Evolutionary conservation across 2,113 vertebrate genomes (phyloP).

Genomic region (Bufo bufo): DNA sequence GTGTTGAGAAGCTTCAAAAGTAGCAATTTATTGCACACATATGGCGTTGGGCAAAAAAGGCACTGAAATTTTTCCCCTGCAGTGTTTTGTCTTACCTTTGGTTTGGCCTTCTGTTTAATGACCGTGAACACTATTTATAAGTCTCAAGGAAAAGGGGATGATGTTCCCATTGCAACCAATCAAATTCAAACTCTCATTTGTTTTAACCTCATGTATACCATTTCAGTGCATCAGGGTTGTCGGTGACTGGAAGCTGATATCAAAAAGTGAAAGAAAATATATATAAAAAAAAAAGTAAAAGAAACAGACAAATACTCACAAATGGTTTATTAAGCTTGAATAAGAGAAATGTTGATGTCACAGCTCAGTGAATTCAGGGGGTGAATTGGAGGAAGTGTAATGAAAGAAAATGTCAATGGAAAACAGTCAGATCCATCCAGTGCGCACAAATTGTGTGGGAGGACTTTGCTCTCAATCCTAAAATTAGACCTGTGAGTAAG

Average conservation of each 20-base stretch:
- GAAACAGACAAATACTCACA: background rate
- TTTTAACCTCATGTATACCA: background rate
- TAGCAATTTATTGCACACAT: too few relatives aligned
- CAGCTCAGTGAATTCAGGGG: background rate
- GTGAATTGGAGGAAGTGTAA: background rate
- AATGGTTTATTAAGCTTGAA: background rate
- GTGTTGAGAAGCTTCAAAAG: too few relatives aligned
- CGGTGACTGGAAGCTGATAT: background rate
- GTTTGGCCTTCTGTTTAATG: too few relatives aligned
- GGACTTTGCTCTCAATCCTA: slow-evolving; percentile 36
- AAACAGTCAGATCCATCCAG: slow-evolving; percentile 29
- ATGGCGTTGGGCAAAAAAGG: too few relatives aligned
- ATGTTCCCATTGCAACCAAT: background rate
- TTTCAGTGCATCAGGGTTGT: background rate
- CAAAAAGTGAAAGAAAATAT: too few relatives aligned
- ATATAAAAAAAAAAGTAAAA: background rate
- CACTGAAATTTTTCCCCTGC: too few relatives aligned
- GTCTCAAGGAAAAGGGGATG: background rate
- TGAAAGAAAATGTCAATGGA: slow-evolving; percentile 44
- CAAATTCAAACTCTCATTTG: background rate
- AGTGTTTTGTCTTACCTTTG: too few relatives aligned
- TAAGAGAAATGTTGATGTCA: slow-evolving; percentile 1
- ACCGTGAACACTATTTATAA: background rate
- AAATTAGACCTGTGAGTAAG: slow-evolving; percentile 51
- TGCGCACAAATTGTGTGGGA: slow-evolving; percentile 42